phyloP scores from a whole-genome alignment of 2,888 invertebrate species.

The Andrena haemorrhoa region DNA sequence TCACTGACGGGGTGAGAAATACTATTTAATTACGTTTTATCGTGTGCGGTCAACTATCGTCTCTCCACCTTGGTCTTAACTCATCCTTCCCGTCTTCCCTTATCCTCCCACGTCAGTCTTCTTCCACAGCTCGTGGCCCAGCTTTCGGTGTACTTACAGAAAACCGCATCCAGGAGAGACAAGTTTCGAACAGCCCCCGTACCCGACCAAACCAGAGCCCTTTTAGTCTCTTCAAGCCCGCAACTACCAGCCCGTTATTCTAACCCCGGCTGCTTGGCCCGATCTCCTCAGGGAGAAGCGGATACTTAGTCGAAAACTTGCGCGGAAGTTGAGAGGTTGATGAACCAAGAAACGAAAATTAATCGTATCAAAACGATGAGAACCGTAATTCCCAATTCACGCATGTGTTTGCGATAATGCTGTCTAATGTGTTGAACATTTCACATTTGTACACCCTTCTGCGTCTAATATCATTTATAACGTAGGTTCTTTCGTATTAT shows the following conservation, averaged over 20 bases:
- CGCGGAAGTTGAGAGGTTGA: conserved; percentile 66
- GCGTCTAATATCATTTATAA: no score
- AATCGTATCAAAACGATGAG: conserved; percentile 69
- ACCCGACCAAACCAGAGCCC: conserved; percentile 61
- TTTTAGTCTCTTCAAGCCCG: conserved; percentile 58
- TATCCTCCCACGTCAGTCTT: conserved; percentile 38
- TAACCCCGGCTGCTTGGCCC: conserved; percentile 70
- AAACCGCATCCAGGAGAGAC: conserved; percentile 74
- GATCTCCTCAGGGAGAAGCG: conserved; percentile 64
- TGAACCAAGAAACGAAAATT: conserved; percentile 72
- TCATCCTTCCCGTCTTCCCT: conserved; percentile 12
- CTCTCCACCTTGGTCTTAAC: conserved; percentile 33
- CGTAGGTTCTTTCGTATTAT: no score
- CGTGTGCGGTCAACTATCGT: conserved; percentile 70
- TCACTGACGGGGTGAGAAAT: conserved; percentile 63
- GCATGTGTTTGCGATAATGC: not conserved
- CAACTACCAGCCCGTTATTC: conserved; percentile 71
- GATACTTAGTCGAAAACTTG: conserved; percentile 73
- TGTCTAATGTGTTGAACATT: no score
- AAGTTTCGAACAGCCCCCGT: conserved; percentile 71
- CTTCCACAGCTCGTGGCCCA: conserved; percentile 50
- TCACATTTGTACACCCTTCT: no score
- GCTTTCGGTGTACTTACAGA: conserved; percentile 65
- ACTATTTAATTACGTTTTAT: conserved; percentile 71
- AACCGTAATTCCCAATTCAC: conserved; percentile 38